Evolutionary conservation across 2,797 vertebrate genomes (phyloP), one percentile per base, ranked within the genome.

Genomic region (Lophius americanus): DNA sequence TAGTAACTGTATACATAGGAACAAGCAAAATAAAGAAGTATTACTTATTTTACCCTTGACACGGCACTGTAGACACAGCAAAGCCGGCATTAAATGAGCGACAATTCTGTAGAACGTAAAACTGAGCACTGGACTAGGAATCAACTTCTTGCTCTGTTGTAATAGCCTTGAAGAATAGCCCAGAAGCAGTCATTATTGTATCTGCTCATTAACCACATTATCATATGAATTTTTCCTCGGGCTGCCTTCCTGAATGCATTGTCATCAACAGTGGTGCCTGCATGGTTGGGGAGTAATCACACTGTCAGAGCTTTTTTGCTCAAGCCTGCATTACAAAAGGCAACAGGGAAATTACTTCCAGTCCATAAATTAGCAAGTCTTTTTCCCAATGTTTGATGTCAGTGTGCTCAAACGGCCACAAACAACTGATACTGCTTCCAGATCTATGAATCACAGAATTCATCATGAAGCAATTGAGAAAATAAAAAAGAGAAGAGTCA

Each of bases 181-280:
- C 39, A 47, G 35, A 70, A 38, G 35, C 36, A 48, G 39, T 44
- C 64, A 56, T 73, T 64, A 23, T 54, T 7, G 8, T 14, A 55
- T 77, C 72, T 73, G 62, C 78, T 88, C 65, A 81, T 86, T 85
- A 84, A 77, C 50, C 53, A 62, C 64, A 63, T 75, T 57, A 73
- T 70, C 57, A 49, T 75, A 63, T 42, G 44, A 76, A 48, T 78
- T 50, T 57, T 32, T 65, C 70, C 78, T 55, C 42, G 49, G 56
- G 76, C 61, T 57, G 67, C 68, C 59, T 73, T 52, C 9, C 51
- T 37, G 51, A 56, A 65, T 75, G 46, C 61, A 52, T 47, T 64
- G 67, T 64, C 60, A 67, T 51, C 68, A 43, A 13, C 12, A 7
- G 68, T 58, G 64, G 61, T 70, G 76, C 68, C 73, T n/a, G 14